A percentile compares a stretch with the other conserved stretches of the same genome.
Conservation (phyloP, 2,888 invertebrate genomes). For the Drosophila niveifrons region DNA sequence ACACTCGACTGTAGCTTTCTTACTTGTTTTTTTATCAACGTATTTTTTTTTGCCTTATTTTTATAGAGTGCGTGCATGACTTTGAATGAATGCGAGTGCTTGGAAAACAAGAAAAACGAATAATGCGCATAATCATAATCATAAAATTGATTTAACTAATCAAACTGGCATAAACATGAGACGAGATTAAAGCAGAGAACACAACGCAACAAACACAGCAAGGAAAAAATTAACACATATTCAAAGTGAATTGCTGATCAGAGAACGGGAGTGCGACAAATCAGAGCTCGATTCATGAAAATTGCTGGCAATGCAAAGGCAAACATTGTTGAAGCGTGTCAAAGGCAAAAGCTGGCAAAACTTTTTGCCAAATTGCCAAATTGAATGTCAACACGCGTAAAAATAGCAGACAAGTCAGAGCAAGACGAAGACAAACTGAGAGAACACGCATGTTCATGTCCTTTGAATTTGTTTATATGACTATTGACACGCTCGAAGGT, state of each 20-base stretch:
- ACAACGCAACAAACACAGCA: background rate
- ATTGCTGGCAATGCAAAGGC: conserved; percentile 64
- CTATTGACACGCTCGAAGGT: conserved; percentile 64
- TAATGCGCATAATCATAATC: conserved; percentile 63
- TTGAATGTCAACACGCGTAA: conserved; percentile 82
- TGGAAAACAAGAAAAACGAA: conserved; percentile 6
- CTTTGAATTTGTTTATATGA: conserved; percentile 76
- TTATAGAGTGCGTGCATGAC: conserved; percentile 56
- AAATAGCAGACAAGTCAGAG: conserved; percentile 59
- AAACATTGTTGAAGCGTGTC: conserved; percentile 59
- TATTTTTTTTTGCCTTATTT: conserved; percentile 37
- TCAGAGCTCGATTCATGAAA: conserved; percentile 76
- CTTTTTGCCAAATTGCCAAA: conserved; percentile 77
- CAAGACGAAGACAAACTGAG: background rate
- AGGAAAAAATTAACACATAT: conserved; percentile 70
- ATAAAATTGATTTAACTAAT: conserved; percentile 77
- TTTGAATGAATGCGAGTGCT: conserved; percentile 45
- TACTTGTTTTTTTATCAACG: conserved; percentile 1
- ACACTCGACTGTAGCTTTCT: no score
- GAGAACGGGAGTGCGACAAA: conserved; percentile 39
- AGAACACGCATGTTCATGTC: conserved; percentile 61
- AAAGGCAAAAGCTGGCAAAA: conserved; percentile 67
- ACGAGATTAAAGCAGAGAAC: conserved; percentile 40
- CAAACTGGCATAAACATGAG: conserved; percentile 57
- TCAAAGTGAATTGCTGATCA: conserved; percentile 54